phyloP scores from a whole-genome alignment of 1,140 invertebrate genomes.

The Babylonia areolata region DNA sequence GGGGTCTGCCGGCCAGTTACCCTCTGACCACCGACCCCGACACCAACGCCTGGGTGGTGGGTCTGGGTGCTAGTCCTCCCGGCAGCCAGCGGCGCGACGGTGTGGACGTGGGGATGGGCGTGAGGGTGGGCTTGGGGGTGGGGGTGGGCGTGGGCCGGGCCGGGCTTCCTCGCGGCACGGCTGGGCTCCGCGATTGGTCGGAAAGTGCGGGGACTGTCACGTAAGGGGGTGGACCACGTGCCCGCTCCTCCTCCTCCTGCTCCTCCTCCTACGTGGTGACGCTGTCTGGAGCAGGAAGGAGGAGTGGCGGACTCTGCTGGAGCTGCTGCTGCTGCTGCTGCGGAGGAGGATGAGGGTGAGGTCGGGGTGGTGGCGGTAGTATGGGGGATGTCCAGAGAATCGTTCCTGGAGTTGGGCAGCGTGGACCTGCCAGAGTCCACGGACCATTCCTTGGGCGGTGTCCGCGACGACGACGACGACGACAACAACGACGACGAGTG shows the following conservation, averaged over 20 bases:
- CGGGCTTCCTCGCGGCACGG: slow-evolving; percentile 9
- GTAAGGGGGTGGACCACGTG: background rate
- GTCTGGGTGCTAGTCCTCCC: background rate
- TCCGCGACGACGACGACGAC: background rate
- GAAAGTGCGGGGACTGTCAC: slow-evolving; percentile 19
- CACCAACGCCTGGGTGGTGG: too few relatives aligned
- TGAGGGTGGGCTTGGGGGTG: background rate
- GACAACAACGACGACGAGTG: too few relatives aligned
- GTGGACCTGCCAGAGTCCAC: slow-evolving; percentile 28
- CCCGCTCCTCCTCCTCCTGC: too few relatives aligned
- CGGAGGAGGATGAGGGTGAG: background rate
- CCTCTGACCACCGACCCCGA: background rate
- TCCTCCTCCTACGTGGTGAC: too few relatives aligned
- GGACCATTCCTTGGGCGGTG: slow-evolving; percentile 21
- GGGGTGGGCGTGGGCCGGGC: background rate
- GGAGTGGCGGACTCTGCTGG: background rate
- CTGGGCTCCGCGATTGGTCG: slow-evolving; percentile 6
- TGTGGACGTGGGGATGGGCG: background rate
- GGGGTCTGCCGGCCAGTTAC: background rate
- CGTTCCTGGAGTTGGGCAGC: slow-evolving; percentile 26
- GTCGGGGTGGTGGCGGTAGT: background rate
- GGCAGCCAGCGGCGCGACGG: too few relatives aligned
- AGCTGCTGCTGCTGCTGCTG: too few relatives aligned
- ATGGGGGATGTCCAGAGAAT: slow-evolving; percentile 9
- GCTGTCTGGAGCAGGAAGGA: background rate